phyloP scores from a whole-genome alignment of 2,113 vertebrate species.

The Ibidorhyncha struthersii region DNA sequence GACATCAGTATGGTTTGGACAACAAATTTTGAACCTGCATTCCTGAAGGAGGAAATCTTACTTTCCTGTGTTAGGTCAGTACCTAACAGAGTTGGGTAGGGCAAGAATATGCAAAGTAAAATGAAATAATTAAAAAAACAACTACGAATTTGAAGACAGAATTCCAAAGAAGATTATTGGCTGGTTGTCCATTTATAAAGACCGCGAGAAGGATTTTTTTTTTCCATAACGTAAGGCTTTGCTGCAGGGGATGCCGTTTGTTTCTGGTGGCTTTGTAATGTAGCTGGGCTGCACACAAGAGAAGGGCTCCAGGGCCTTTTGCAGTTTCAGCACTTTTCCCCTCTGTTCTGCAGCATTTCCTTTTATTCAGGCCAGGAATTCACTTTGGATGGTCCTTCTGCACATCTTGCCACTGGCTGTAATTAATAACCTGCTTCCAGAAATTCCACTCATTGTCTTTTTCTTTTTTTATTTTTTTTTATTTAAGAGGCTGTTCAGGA shows the following conservation, averaged over 20 bases:
- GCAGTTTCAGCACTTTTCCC: conserved; percentile 23
- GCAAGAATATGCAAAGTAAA: not conserved
- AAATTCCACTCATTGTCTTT: conserved; percentile 59
- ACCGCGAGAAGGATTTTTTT: not conserved
- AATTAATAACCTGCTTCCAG: conserved; percentile 72
- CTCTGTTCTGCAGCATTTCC: conserved; percentile 53
- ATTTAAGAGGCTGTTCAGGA: conserved; percentile 40
- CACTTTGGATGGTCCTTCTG: conserved; percentile 51
- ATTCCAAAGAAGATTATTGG: not conserved
- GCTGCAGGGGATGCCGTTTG: conserved; percentile 11
- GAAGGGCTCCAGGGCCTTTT: conserved; percentile 13
- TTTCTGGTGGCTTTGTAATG: conserved; percentile 17
- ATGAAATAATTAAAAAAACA: not conserved
- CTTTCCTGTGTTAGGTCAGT: not conserved
- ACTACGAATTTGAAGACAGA: not conserved
- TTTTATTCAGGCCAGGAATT: conserved; percentile 67
- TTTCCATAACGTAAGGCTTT: not conserved
- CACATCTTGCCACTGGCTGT: conserved; percentile 70
- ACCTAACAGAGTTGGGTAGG: not conserved
- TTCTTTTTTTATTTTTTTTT: not conserved
- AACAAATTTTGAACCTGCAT: not conserved
- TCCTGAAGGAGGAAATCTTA: not conserved
- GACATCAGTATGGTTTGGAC: not conserved
- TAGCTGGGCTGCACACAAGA: not conserved
- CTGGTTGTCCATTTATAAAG: not conserved